A percentile compares a stretch with the other conserved stretches of the same genome.
These are phyloP conservation scores for Mantis religiosa DNA, from an alignment of 2,888 invertebrate species.

Conservation along the genomic window DNA sequence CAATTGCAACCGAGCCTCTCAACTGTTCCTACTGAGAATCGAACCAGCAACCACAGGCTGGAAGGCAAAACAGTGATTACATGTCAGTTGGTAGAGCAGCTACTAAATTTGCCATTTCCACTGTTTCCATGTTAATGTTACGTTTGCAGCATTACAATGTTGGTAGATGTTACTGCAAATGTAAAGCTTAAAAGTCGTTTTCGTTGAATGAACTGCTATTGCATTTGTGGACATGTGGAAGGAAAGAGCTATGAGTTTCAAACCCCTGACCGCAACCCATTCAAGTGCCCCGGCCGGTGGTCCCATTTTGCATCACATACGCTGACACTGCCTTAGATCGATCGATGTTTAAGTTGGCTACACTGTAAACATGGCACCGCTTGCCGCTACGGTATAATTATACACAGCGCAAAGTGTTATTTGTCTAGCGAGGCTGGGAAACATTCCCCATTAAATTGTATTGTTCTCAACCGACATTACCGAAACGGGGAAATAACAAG, in stretches of 20 bases:
- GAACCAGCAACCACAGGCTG: no score
- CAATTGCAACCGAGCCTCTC: no score
- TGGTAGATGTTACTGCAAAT: neutral
- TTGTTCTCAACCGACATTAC: neutral
- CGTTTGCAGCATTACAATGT: no score
- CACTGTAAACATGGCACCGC: neutral
- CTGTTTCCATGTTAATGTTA: no score
- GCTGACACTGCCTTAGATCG: neutral
- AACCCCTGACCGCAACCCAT: neutral
- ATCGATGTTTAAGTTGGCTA: neutral
- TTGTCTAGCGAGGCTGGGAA: neutral
- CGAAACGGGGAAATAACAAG: neutral
- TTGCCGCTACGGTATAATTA: neutral
- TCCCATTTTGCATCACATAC: neutral
- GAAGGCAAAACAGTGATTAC: no score
- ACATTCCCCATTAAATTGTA: neutral
- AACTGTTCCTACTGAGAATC: no score
- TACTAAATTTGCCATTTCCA: no score
- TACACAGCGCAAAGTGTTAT: neutral
- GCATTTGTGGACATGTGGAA: neutral
- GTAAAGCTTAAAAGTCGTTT: neutral
- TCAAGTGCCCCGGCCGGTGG: neutral
- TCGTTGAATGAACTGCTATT: neutral
- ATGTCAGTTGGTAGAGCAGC: no score
- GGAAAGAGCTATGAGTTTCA: neutral